phyloP scores from a whole-genome alignment of 2,797 vertebrate species.

The Tragelaphus eurycerus region DNA sequence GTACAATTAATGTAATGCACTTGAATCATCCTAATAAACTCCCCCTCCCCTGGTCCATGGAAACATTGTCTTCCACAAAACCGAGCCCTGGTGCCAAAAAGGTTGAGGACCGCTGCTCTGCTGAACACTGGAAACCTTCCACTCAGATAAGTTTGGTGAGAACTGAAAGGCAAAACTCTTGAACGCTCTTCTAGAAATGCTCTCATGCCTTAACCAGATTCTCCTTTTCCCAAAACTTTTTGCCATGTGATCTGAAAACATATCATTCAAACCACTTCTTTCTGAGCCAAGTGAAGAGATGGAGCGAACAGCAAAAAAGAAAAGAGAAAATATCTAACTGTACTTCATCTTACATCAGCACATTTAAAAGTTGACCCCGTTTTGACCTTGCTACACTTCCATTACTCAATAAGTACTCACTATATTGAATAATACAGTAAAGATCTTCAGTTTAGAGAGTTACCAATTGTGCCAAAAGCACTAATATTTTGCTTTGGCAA shows the following conservation, averaged over 20 bases:
- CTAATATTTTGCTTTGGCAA: constrained; percentile 14
- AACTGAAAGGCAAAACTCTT: not conserved
- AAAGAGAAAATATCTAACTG: not conserved
- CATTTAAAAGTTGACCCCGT: constrained; percentile 3
- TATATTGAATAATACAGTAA: not conserved
- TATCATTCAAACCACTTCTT: constrained; percentile 23
- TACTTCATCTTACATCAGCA: not conserved
- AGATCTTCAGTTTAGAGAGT: not conserved
- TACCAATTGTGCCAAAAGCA: not conserved
- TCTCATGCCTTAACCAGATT: not conserved
- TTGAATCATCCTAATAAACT: not conserved
- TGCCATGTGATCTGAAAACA: not conserved
- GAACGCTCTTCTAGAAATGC: not conserved
- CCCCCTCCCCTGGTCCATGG: not conserved
- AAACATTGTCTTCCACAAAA: not conserved
- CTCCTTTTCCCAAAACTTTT: not conserved
- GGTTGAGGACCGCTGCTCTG: not conserved
- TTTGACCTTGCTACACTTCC: not conserved
- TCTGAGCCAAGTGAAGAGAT: not conserved
- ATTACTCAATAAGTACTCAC: not conserved
- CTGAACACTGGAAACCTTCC: not conserved
- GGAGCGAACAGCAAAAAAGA: not conserved
- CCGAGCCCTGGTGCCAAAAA: not conserved
- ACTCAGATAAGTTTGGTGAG: not conserved
- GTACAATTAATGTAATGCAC: not conserved